These are phyloP conservation scores for Cheilosia pagana DNA, from an alignment of 2,888 invertebrate species.

Conservation along the genomic window DNA sequence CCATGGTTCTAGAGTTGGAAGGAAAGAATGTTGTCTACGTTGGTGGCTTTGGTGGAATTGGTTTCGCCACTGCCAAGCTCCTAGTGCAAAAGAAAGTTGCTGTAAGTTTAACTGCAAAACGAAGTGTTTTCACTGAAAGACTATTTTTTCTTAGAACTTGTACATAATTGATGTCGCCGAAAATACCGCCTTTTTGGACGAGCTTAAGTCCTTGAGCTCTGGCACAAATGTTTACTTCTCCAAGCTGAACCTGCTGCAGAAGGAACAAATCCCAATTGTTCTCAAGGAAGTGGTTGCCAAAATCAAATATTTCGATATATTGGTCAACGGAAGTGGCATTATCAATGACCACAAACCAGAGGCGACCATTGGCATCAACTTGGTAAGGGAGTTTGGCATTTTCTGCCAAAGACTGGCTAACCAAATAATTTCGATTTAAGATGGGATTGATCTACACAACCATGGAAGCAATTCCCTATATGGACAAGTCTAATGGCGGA, in stretches of 20 bases:
- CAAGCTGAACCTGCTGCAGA: constrained; percentile 47
- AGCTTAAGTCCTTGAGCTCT: constrained; percentile 35
- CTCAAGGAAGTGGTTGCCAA: constrained; percentile 44
- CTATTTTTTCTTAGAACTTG: constrained; percentile 70
- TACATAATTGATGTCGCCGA: constrained; percentile 75
- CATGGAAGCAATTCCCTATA: constrained; percentile 80
- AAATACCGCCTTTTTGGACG: constrained; percentile 39
- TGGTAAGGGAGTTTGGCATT: constrained; percentile 81
- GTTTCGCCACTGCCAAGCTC: constrained; percentile 75
- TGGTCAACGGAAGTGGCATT: constrained; percentile 77
- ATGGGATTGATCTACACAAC: constrained; percentile 81
- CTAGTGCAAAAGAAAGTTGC: constrained; percentile 71
- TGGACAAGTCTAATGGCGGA: constrained; percentile 82
- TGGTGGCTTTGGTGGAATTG: constrained; percentile 78
- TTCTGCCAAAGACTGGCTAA: no score
- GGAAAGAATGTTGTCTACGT: constrained; percentile 77
- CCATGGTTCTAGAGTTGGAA: constrained; percentile 52
- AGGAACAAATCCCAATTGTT: constrained; percentile 51
- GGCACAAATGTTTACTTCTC: constrained; percentile 35
- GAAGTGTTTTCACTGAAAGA: no score
- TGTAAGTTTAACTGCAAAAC: constrained; percentile 49
- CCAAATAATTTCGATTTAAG: constrained; percentile 74
- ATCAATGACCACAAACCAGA: constrained; percentile 76
- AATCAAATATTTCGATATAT: constrained; percentile 71
- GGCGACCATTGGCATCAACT: constrained; percentile 79